These are phyloP conservation scores for Lipophrys pholis DNA, from an alignment of 2,113 vertebrate species.

Conservation along the genomic window DNA sequence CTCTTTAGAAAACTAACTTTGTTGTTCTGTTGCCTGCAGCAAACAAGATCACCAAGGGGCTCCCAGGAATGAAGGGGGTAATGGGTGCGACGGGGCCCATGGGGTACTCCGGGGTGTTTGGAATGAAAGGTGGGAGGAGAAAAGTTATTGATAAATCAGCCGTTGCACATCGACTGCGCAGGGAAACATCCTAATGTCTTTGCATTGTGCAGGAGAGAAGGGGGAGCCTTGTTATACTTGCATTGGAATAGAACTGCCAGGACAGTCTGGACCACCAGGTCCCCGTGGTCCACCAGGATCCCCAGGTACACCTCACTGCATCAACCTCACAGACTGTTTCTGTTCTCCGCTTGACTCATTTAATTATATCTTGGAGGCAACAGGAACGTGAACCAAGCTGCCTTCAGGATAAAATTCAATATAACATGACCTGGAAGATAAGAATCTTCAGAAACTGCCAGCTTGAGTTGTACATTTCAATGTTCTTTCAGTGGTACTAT, in stretches of 20 bases:
- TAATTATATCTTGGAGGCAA: too few species aligned
- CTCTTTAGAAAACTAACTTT: neutral
- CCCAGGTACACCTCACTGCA: slow-evolving; percentile 60
- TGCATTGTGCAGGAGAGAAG: slow-evolving; percentile 60
- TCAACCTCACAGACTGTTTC: neutral
- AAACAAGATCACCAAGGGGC: slow-evolving; percentile 52
- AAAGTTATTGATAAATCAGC: neutral
- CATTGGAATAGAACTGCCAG: slow-evolving; percentile 30
- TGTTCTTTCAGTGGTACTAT: neutral
- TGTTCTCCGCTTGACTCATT: neutral
- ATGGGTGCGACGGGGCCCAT: slow-evolving; percentile 47
- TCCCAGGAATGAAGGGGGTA: slow-evolving; percentile 64
- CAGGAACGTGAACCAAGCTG: too few species aligned
- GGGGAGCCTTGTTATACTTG: slow-evolving; percentile 63
- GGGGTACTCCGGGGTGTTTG: slow-evolving; percentile 57
- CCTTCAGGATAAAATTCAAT: too few species aligned
- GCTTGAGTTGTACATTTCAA: neutral
- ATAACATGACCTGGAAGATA: too few species aligned
- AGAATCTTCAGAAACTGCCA: too few species aligned
- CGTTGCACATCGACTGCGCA: neutral
- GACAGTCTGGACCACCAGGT: slow-evolving; percentile 68
- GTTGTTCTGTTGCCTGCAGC: slow-evolving; percentile 26
- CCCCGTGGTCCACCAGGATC: slow-evolving; percentile 56
- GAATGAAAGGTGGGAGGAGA: slow-evolving; percentile 68
- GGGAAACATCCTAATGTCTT: neutral